These are phyloP conservation scores for Saturnia pavonia DNA, from an alignment of 2,888 invertebrate genomes.

Conservation along the genomic window DNA sequence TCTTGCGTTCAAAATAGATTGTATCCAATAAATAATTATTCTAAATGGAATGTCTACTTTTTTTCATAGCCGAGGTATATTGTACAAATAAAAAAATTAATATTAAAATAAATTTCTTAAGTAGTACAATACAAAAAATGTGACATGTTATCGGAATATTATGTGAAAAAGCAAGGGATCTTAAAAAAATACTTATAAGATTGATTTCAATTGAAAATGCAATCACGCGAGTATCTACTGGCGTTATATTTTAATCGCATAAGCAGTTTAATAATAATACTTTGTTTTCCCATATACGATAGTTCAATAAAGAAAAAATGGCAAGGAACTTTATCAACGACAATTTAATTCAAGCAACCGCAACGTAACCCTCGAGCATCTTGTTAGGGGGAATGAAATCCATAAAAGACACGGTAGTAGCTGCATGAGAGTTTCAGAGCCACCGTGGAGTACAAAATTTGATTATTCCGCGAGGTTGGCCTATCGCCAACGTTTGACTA, in stretches of 20 bases:
- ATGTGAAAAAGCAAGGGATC: not conserved
- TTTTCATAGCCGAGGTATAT: too few relatives aligned
- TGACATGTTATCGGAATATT: too few relatives aligned
- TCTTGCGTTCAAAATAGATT: not conserved
- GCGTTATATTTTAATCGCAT: not conserved
- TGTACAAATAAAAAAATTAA: too few relatives aligned
- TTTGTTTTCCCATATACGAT: not conserved
- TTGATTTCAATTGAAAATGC: not conserved
- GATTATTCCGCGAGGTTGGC: slow-evolving; percentile 81
- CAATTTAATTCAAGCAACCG: slow-evolving; percentile 76
- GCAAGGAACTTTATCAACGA: slow-evolving; percentile 73
- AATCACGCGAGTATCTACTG: not conserved
- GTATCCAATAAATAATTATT: not conserved
- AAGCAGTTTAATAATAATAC: not conserved
- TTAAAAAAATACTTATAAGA: not conserved
- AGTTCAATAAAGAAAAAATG: slow-evolving; percentile 52
- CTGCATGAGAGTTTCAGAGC: slow-evolving; percentile 50
- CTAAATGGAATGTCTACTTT: not conserved
- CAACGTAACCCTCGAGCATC: slow-evolving; percentile 67
- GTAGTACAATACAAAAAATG: too few relatives aligned
- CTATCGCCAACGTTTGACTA: slow-evolving; percentile 78
- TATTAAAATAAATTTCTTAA: too few relatives aligned
- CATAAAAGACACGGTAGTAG: slow-evolving; percentile 76
- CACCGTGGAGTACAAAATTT: slow-evolving; percentile 73
- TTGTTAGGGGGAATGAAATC: slow-evolving; percentile 78